phyloP scores from a whole-genome alignment of 2,888 invertebrate genomes.

The Aleiodes testaceus region DNA sequence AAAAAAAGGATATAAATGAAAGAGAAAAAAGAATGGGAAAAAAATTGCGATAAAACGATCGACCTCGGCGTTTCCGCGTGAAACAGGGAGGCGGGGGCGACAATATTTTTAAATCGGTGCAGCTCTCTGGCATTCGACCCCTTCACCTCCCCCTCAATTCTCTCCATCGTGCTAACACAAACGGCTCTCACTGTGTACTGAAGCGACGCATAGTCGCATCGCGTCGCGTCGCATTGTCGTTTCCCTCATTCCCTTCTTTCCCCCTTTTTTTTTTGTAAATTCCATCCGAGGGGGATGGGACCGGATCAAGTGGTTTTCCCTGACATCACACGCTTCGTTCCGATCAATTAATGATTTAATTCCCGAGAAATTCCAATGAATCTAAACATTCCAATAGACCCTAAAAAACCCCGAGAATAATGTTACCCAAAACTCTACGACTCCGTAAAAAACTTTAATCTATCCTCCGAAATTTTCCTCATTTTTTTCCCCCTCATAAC shows the following conservation, averaged over 20 bases:
- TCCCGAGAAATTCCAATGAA: too few species aligned
- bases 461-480: neutral
- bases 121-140: conserved; percentile 35
- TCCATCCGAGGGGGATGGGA: neutral
- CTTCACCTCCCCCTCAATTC: conserved; percentile 1
- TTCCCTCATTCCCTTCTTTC: neutral
- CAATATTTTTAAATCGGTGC: conserved; percentile 50
- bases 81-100: conserved; percentile 41
- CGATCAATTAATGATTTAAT: conserved; percentile 27
- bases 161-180: neutral
- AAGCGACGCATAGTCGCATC: conserved; percentile 44
- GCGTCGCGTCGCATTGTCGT: conserved; percentile 44
- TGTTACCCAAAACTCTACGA: too few species aligned
- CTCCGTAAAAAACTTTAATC: too few species aligned
- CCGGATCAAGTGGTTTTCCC: conserved; percentile 25
- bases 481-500: conserved; percentile 1
- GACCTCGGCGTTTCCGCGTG: conserved; percentile 37
- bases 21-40: conserved; percentile 38
- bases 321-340: conserved; percentile 39
- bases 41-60: conserved; percentile 28
- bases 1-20: conserved; percentile 43
- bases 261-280: neutral
- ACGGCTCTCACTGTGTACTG: conserved; percentile 2
- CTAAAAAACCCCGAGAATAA: too few species aligned
- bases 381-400: too few species aligned